Evolutionary conservation across 2,797 vertebrate species (phyloP).

Genomic region (Rousettus madagascariensis): DNA sequence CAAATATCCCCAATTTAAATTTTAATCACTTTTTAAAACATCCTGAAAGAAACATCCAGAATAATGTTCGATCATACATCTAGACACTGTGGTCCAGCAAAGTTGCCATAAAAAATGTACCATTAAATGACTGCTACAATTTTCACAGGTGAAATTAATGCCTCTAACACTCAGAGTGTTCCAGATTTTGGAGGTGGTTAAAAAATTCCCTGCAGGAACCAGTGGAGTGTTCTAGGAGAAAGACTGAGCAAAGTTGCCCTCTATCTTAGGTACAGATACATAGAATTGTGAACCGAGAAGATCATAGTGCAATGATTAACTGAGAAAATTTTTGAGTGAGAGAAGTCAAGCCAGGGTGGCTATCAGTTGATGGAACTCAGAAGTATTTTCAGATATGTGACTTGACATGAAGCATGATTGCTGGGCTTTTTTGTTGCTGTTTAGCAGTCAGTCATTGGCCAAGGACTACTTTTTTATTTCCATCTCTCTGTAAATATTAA

Average conservation of each 20-base stretch:
- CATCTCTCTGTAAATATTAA: neutral
- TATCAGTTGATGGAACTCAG: rapidly evolving
- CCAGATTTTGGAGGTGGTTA: neutral
- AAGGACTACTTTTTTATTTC: neutral
- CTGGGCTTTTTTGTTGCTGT: neutral
- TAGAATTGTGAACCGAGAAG: neutral
- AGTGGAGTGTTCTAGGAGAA: neutral
- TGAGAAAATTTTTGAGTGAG: neutral
- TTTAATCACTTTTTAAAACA: neutral
- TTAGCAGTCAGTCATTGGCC: no score
- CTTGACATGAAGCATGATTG: neutral
- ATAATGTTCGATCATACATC: no score
- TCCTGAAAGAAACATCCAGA: neutral
- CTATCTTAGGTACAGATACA: neutral
- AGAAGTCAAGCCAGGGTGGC: no score
- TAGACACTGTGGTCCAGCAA: neutral
- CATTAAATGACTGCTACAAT: neutral
- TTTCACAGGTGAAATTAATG: neutral
- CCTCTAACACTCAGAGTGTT: neutral
- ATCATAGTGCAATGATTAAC: neutral
- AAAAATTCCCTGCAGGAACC: neutral
- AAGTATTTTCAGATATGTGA: neutral
- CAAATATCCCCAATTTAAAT: neutral
- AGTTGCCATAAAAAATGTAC: neutral
- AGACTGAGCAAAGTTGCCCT: neutral